Conservation (phyloP, 2,888 invertebrate species). For the Euclidia mi region DNA sequence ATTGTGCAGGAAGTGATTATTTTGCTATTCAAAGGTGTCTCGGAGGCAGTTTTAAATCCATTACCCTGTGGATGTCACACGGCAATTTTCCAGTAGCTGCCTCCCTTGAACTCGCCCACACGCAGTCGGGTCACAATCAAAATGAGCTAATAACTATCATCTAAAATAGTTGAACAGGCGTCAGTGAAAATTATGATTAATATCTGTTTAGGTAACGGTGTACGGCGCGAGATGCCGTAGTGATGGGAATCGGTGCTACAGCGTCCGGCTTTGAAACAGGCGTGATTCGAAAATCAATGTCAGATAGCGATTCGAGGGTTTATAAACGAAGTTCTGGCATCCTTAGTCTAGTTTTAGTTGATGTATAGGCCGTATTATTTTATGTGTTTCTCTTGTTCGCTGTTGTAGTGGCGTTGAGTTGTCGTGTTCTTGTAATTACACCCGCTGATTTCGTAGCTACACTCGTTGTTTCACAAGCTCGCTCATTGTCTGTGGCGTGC, state of each 20-base stretch:
- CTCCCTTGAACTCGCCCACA: slow-evolving; percentile 77
- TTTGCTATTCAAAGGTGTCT: slow-evolving; percentile 81
- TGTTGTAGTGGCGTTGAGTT: slow-evolving; percentile 1
- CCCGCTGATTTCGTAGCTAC: slow-evolving; percentile 43
- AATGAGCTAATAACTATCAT: slow-evolving; percentile 88
- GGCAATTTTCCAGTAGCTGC: slow-evolving; percentile 87
- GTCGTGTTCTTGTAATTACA: not conserved
- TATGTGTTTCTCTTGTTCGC: slow-evolving; percentile 3
- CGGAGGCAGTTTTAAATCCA: slow-evolving; percentile 86
- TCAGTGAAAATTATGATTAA: slow-evolving; percentile 90
- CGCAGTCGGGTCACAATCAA: slow-evolving; percentile 79
- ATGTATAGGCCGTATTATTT: slow-evolving; percentile 20
- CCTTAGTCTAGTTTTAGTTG: slow-evolving; percentile 22
- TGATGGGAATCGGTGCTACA: slow-evolving; percentile 66
- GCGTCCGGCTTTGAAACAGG: slow-evolving; percentile 43
- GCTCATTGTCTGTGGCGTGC: slow-evolving; percentile 53
- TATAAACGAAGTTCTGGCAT: slow-evolving; percentile 24
- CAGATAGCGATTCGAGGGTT: slow-evolving; percentile 38
- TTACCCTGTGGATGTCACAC: slow-evolving; percentile 84
- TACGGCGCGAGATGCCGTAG: slow-evolving; percentile 52
- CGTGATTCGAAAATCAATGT: slow-evolving; percentile 48
- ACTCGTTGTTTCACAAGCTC: slow-evolving; percentile 48
- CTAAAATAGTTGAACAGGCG: slow-evolving; percentile 81
- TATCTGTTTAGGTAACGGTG: slow-evolving; percentile 88
- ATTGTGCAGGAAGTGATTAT: slow-evolving; percentile 86